These are phyloP conservation scores for Paratilapia polleni DNA, from an alignment of 2,113 vertebrate species.

Conservation along the genomic window DNA sequence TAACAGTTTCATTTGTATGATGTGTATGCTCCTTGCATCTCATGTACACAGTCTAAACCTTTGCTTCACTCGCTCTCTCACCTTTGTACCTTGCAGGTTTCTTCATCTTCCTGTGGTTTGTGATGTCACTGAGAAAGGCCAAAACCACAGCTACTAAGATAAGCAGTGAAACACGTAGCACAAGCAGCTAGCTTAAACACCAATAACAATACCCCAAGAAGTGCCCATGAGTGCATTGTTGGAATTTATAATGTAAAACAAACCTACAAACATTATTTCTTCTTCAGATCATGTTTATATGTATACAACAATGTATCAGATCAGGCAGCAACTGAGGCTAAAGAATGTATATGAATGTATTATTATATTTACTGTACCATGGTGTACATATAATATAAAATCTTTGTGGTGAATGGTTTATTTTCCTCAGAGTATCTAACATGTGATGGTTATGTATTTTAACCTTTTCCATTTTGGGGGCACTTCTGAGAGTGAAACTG, in stretches of 20 bases:
- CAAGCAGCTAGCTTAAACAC: neutral
- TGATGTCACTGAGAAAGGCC: constrained; percentile 28
- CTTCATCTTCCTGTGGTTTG: constrained; percentile 62
- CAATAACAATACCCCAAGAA: neutral
- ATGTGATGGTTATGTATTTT: too few relatives aligned
- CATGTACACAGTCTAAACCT: too few relatives aligned
- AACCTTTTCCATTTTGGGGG: too few relatives aligned
- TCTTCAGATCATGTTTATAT: neutral
- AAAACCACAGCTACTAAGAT: neutral
- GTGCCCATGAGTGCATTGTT: neutral
- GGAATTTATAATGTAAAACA: neutral
- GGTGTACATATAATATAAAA: too few relatives aligned
- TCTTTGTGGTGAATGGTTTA: too few relatives aligned
- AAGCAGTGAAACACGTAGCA: neutral
- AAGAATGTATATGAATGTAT: too few relatives aligned
- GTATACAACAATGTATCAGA: neutral
- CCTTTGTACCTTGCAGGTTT: constrained; percentile 35
- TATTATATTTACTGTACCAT: too few relatives aligned
- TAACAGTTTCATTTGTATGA: too few relatives aligned
- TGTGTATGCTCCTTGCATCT: too few relatives aligned
- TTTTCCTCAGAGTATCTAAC: too few relatives aligned
- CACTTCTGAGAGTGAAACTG: too few relatives aligned
- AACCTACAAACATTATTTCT: neutral
- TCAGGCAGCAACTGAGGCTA: too few relatives aligned
- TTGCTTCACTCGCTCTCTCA: neutral